These are phyloP conservation scores for Meloe dianella DNA, from an alignment of 2,888 invertebrate species.

Conservation along the genomic window DNA sequence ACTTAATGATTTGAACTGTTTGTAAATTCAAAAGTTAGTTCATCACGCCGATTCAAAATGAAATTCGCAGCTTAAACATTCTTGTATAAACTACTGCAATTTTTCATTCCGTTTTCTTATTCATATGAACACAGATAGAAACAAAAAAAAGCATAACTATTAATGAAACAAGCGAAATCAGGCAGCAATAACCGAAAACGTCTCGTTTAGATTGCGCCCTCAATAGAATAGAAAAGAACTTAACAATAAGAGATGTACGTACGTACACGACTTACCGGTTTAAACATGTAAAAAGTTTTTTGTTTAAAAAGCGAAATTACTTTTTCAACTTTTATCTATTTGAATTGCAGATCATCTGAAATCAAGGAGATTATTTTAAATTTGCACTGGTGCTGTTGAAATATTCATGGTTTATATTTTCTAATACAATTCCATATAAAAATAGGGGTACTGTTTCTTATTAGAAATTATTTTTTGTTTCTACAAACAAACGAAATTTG, in stretches of 20 bases:
- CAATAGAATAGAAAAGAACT: not conserved
- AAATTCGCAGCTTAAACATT: too few relatives aligned
- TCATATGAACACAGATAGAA: not conserved
- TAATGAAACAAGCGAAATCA: not conserved
- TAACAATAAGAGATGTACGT: not conserved
- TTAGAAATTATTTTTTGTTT: not conserved
- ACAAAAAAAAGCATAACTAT: not conserved
- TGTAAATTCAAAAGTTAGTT: too few relatives aligned
- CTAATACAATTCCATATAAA: not conserved
- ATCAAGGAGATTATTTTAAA: conserved; percentile 15
- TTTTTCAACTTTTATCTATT: conserved; percentile 22
- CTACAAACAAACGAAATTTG: not conserved
- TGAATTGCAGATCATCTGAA: conserved; percentile 28
- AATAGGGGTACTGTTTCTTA: not conserved
- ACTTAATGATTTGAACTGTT: too few relatives aligned
- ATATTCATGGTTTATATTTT: not conserved
- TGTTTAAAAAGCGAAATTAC: conserved; percentile 15
- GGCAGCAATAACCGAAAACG: not conserved
- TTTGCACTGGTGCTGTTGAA: not conserved
- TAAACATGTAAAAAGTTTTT: conserved; percentile 1
- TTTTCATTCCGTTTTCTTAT: not conserved
- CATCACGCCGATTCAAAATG: too few relatives aligned
- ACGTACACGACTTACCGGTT: not conserved
- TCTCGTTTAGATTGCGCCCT: not conserved
- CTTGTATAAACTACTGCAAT: too few relatives aligned